Percentiles rank a stretch among this genome's conserved stretches.
Evolutionary conservation across 2,888 invertebrate species (phyloP).

Genomic region (Orchesellides sinensis): DNA sequence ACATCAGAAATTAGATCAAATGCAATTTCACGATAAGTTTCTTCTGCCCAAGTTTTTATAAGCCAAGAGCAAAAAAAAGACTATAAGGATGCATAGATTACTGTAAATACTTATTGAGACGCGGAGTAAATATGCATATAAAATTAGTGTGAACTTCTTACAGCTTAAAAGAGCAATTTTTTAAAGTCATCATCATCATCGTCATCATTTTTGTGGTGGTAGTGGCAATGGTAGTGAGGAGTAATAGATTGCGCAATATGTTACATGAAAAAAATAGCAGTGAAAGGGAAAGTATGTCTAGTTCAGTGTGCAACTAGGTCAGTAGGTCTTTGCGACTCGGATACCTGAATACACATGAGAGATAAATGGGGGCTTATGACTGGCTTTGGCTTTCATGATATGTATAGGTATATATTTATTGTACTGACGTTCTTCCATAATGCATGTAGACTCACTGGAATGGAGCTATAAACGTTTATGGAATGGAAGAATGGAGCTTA

Average conservation of each 20-base stretch:
- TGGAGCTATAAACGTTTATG: no score
- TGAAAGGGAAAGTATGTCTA: slow-evolving; percentile 75
- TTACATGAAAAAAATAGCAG: slow-evolving; percentile 55
- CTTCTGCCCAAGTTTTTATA: no score
- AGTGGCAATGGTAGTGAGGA: slow-evolving; percentile 31
- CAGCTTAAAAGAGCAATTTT: slow-evolving; percentile 11
- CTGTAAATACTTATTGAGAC: no score
- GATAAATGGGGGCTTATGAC: slow-evolving; percentile 18
- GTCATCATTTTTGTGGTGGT: slow-evolving; percentile 24
- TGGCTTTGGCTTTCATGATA: slow-evolving; percentile 36
- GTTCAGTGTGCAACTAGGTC: slow-evolving; percentile 75
- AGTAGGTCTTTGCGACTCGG: slow-evolving; percentile 71
- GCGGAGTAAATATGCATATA: slow-evolving; percentile 6
- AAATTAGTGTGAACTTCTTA: slow-evolving; percentile 7
- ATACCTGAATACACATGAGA: slow-evolving; percentile 50
- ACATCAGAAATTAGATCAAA: no score
- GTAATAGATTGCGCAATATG: slow-evolving; percentile 65
- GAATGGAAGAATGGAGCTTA: no score
- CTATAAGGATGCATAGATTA: no score
- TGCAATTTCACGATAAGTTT: no score
- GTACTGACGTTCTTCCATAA: no score
- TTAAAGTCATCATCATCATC: slow-evolving; percentile 22
- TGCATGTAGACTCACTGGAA: no score
- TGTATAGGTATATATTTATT: no score
- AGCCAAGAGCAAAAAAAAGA: no score